Percentiles rank a stretch among this genome's conserved stretches.
phyloP scores from a whole-genome alignment of 2,113 vertebrate genomes.

The Toxotes jaculatrix region DNA sequence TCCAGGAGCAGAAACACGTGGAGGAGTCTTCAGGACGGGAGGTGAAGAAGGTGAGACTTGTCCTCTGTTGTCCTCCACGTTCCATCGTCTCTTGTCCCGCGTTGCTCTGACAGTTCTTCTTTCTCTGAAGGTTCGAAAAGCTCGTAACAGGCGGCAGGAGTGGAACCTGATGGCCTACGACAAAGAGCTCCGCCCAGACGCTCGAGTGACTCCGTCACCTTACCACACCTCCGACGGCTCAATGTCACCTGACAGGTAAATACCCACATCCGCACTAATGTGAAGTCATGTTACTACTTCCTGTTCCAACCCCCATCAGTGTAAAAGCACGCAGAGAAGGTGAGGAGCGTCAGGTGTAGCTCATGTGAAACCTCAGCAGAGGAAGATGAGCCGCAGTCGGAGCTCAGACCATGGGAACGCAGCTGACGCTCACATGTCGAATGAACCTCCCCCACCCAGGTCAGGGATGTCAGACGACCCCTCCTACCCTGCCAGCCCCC shows the following conservation, averaged over 20 bases:
- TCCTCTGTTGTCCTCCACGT: neutral
- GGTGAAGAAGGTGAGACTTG: conserved; percentile 87
- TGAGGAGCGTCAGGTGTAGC: too few relatives aligned
- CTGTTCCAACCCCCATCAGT: neutral
- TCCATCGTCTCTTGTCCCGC: neutral
- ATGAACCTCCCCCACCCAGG: conserved; percentile 29
- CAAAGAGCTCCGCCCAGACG: conserved; percentile 92
- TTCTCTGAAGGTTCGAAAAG: conserved; percentile 85
- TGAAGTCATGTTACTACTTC: neutral
- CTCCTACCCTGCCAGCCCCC: conserved; percentile 82
- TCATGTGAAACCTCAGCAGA: too few relatives aligned
- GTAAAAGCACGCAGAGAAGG: neutral
- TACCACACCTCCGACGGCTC: conserved; percentile 91
- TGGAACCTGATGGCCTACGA: conserved; percentile 96
- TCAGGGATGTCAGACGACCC: conserved; percentile 83
- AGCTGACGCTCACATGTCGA: neutral
- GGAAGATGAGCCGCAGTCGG: too few relatives aligned
- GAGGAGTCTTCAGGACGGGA: conserved; percentile 90
- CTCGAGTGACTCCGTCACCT: conserved; percentile 89
- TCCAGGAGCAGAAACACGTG: conserved; percentile 89
- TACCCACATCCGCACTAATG: neutral
- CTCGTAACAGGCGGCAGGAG: conserved; percentile 91
- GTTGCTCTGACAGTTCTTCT: neutral
- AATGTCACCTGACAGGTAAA: conserved; percentile 88
- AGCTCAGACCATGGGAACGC: too few relatives aligned